A percentile compares a stretch with the other conserved stretches of the same genome.
Evolutionary conservation across 2,888 invertebrate genomes (phyloP).

Genomic region (Orchesellides sinensis): DNA sequence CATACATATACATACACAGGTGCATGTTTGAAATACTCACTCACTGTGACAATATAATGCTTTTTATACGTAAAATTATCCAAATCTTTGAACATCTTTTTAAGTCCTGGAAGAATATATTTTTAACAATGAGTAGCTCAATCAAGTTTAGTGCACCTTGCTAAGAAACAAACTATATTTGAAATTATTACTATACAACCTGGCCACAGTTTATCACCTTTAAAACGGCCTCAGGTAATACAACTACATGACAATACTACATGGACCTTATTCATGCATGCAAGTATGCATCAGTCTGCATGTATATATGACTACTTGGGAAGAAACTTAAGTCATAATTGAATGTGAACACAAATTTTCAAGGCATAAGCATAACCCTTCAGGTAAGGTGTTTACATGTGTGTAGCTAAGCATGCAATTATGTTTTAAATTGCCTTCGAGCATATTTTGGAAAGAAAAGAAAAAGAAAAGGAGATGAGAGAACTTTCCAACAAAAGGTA

Average conservation of each 20-base stretch:
- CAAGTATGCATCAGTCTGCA: neutral
- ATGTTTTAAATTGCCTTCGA: slow-evolving; percentile 16
- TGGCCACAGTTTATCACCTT: slow-evolving; percentile 54
- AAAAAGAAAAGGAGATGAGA: slow-evolving; percentile 4
- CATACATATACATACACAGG: too few species aligned
- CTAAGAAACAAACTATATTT: slow-evolving; percentile 24
- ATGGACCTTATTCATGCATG: too few species aligned
- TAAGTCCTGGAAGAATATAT: too few species aligned
- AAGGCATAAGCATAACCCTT: slow-evolving; percentile 29
- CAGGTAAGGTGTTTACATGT: slow-evolving; percentile 16
- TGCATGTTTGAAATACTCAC: too few species aligned
- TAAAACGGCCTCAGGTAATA: slow-evolving; percentile 29
- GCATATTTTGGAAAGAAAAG: neutral
- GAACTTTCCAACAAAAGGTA: slow-evolving; percentile 18
- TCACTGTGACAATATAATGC: too few species aligned
- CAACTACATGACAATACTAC: slow-evolving; percentile 8
- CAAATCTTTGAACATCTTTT: too few species aligned
- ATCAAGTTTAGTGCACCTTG: too few species aligned
- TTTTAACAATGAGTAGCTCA: too few species aligned
- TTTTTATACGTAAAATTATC: too few species aligned
- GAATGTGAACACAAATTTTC: slow-evolving; percentile 35
- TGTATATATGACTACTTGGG: too few species aligned
- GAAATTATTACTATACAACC: slow-evolving; percentile 15
- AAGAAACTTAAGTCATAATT: slow-evolving; percentile 15
- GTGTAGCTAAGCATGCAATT: neutral